A percentile compares a stretch with the other conserved stretches of the same genome.
phyloP scores from a whole-genome alignment of 1,140 invertebrate genomes.

The Notospermus geniculatus region DNA sequence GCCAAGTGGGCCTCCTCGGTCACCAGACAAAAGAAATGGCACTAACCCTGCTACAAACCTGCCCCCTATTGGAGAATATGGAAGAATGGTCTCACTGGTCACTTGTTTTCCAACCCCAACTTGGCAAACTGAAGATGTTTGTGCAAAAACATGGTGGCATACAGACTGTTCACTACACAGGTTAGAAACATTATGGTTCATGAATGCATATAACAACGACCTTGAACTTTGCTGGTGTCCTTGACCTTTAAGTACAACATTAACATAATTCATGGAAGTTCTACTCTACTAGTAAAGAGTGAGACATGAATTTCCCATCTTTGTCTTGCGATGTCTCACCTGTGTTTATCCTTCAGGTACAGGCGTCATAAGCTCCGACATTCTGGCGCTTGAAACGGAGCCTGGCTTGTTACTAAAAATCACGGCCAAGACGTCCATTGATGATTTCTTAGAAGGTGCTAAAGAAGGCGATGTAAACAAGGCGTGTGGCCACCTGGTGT shows the following conservation, averaged over 20 bases:
- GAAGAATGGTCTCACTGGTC: conserved; percentile 46
- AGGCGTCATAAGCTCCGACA: not conserved
- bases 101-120: conserved; percentile 49
- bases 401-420: conserved; percentile 45
- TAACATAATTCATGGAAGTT: too few species aligned
- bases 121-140: conserved; percentile 46
- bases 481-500: conserved; percentile 45
- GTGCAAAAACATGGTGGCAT: conserved; percentile 40
- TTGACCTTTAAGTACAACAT: too few species aligned
- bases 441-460: conserved; percentile 32
- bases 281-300: too few species aligned
- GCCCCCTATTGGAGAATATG: conserved; percentile 48
- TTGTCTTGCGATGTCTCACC: too few species aligned
- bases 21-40: conserved; percentile 42
- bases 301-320: too few species aligned
- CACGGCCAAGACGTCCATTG: conserved; percentile 32
- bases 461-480: conserved; percentile 19
- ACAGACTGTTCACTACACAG: too few species aligned
- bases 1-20: conserved; percentile 40
- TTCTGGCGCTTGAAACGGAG: conserved; percentile 42
- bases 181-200: too few species aligned
- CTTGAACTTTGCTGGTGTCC: too few species aligned
- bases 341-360: too few species aligned
- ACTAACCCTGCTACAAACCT: conserved; percentile 43
- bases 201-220: too few species aligned